Conservation (phyloP, 2,888 invertebrate genomes). For the Chesias legatella region DNA sequence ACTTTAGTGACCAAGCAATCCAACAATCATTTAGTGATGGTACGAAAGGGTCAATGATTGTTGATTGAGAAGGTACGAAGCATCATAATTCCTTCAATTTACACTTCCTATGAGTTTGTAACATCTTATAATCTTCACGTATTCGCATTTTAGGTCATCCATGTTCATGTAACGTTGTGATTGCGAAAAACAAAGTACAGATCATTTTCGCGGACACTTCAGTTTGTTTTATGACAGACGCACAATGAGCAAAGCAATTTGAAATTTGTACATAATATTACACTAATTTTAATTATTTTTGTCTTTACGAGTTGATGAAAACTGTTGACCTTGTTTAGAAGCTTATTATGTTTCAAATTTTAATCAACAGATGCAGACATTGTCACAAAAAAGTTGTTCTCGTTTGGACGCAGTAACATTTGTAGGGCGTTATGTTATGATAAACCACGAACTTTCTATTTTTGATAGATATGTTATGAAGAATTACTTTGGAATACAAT, state of each 20-base stretch:
- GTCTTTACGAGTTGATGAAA: conserved; percentile 74
- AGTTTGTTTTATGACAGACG: conserved; percentile 58
- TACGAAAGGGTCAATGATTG: conserved; percentile 61
- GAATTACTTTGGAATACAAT: not conserved
- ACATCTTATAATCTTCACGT: conserved; percentile 78
- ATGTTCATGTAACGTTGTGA: conserved; percentile 81
- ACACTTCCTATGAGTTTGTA: conserved; percentile 69
- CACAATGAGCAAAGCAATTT: conserved; percentile 52
- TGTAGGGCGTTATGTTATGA: conserved; percentile 31
- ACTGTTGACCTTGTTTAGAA: conserved; percentile 82
- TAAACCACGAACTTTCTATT: conserved; percentile 20
- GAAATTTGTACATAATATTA: conserved; percentile 59
- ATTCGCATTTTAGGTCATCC: conserved; percentile 82
- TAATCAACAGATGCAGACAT: conserved; percentile 81
- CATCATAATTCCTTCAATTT: conserved; percentile 69
- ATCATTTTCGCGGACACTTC: conserved; percentile 77
- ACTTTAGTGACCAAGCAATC: conserved; percentile 71
- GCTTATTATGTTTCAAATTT: conserved; percentile 80
- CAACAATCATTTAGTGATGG: conserved; percentile 58
- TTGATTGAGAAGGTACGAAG: conserved; percentile 55
- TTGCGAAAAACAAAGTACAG: conserved; percentile 79
- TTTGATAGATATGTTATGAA: not conserved
- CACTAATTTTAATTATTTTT: conserved; percentile 73
- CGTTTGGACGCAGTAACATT: conserved; percentile 52
- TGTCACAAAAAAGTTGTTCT: conserved; percentile 74